Evolutionary conservation across 2,797 vertebrate species (phyloP).

Genomic region (Typhlichthys eigenmanni): DNA sequence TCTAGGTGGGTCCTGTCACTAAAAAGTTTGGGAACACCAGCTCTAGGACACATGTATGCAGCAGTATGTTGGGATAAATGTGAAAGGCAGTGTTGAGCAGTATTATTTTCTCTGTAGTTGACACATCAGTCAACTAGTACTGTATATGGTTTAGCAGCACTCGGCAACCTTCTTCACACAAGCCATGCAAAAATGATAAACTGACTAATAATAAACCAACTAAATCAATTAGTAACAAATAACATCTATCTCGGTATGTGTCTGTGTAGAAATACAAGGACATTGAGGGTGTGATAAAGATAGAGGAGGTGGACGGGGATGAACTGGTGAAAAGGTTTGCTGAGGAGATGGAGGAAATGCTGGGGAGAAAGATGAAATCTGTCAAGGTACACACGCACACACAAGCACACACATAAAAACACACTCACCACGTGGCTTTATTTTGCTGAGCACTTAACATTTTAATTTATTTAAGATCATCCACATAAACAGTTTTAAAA

Average conservation of each 20-base stretch:
- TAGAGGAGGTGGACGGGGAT: conserved; percentile 88
- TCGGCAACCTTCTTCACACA: background rate
- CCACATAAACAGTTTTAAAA: background rate
- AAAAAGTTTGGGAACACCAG: no score
- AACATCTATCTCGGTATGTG: conserved; percentile 13
- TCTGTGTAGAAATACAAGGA: conserved; percentile 89
- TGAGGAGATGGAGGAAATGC: conserved; percentile 94
- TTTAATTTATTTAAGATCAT: background rate
- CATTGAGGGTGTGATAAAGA: conserved; percentile 84
- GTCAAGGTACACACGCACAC: conserved; percentile 81
- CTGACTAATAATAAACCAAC: no score
- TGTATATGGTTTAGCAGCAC: no score
- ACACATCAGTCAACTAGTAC: no score
- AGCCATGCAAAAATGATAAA: no score
- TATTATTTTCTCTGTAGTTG: no score
- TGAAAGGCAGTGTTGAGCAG: no score
- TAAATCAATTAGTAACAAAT: background rate
- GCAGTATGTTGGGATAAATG: no score
- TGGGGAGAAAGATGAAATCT: conserved; percentile 91
- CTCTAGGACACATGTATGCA: no score
- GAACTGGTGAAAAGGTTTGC: conserved; percentile 90
- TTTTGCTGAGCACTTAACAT: background rate
- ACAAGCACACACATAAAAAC: background rate
- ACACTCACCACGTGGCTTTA: background rate
- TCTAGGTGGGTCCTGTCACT: no score